Evolutionary conservation across 1,140 invertebrate species (phyloP), one percentile per base, ranked within the genome.

Genomic region (Anastatus disparis): DNA sequence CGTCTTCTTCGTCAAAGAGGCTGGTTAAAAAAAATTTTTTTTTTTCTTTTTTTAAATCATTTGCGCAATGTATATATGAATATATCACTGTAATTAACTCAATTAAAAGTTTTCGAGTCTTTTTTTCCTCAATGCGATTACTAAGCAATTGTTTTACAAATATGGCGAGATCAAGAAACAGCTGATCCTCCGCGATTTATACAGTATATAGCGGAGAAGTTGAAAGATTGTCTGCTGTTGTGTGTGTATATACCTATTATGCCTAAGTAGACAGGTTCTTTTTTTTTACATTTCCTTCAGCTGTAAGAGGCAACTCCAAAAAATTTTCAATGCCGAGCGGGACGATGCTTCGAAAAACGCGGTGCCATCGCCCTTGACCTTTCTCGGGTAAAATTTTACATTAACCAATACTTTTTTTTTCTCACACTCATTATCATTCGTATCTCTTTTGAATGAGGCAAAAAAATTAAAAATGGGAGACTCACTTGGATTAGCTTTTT

Each of bases 351-450:
- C 42, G 22, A 67, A 42, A 46, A 38, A 13, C 26, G 31, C 35
- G 40, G 35, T 20, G 20, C 61, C 26, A 4, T 42, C n/a, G 56
- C 56, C 56, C 55, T 69, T 61, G 65, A 67, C 65, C 65, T 58
- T 69, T 24, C 61, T 3, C 31, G 22, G 35, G n/a, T n/a, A n/a
- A n/a, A n/a, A n/a, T n/a, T n/a, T n/a, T n/a, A n/a, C n/a, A n/a
- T n/a, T n/a, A n/a, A n/a, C n/a, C n/a, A n/a, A n/a, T n/a, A n/a
- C n/a, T n/a, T n/a, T n/a, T n/a, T 53, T 31, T 52, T 69, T 61
- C 52, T 38, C 48, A 24, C 55, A 17, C 20, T 20, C 1, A n/a
- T 67, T 65, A 3, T 9, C n/a, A 15, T 24, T 31, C 3, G 15
- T 24, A 26, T 38, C 38, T 22, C 29, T 3, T 64, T n/a, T 17